Evolutionary conservation across 53 echinoderm and acorn worm species (phyloP).

Genomic region (Luidia sarsii): DNA sequence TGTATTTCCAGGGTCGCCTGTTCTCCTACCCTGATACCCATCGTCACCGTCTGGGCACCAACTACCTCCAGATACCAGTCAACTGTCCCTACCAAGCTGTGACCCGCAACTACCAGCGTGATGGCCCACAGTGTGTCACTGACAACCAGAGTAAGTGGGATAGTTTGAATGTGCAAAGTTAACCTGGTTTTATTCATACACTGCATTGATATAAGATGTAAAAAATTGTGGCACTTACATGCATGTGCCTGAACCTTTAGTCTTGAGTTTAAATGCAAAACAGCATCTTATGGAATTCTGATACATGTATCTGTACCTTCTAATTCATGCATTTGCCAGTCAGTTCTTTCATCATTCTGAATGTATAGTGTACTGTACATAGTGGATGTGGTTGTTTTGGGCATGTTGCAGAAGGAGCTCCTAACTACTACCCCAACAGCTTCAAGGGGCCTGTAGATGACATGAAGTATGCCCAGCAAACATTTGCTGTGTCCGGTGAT

Average conservation of each 20-base stretch:
- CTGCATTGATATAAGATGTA: too few species aligned
- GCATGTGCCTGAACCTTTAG: too few species aligned
- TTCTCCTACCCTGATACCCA: slow-evolving; percentile 99
- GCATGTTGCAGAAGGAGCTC: slow-evolving; percentile 91
- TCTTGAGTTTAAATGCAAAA: too few species aligned
- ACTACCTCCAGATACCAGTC: slow-evolving; percentile 98
- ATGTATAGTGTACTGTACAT: too few species aligned
- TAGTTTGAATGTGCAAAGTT: neutral
- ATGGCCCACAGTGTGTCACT: slow-evolving; percentile 89
- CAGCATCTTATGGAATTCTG: too few species aligned
- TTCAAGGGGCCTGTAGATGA: slow-evolving; percentile 80
- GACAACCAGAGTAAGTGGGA: slow-evolving; percentile 89
- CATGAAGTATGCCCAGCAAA: slow-evolving; percentile 47
- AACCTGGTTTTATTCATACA: neutral
- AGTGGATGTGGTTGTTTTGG: too few species aligned
- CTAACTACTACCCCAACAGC: slow-evolving; percentile 98
- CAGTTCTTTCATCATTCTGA: too few species aligned
- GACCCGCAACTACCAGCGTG: slow-evolving; percentile 88
- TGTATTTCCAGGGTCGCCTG: slow-evolving; percentile 97
- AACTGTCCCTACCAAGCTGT: slow-evolving; percentile 89
- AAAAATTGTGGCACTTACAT: too few species aligned
- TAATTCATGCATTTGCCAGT: too few species aligned
- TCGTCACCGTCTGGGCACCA: slow-evolving; percentile 95
- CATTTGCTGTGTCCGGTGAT: slow-evolving; percentile 39
- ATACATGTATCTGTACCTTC: too few species aligned